Base-by-base conservation (phyloP, 2,113 vertebrate species). In the Brachirus orientalis region DNA sequence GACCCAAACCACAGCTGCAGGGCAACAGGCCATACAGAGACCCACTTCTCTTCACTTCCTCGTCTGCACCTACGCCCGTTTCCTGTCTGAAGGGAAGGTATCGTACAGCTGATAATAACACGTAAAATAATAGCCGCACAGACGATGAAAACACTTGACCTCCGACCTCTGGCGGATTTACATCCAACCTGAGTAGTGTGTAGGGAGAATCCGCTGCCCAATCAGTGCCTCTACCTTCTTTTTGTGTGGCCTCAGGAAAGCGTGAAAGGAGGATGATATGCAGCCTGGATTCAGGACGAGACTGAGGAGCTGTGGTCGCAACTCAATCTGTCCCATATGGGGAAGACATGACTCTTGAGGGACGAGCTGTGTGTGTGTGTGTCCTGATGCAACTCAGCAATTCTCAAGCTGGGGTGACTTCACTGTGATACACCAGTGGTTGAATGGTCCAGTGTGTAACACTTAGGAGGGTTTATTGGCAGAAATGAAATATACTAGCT, bases 301-400 rank as follows among this genome's bases (percentile, higher is more conserved):
- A 86, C 79, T 58, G 41, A 77, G 69, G 75, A 66, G 57, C 82
- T 91, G 90, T 78, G 86, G 85, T 86, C 90, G 76, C 63, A 54
- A 41, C 83, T 65, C 88, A 92, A 93, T 92, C 69, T 83, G 79
- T 90, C 87, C 92, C 86, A 77, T 69, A 88, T 93, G 93, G 86
- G 80, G 82, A 75, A 86, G 87, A 88, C 20, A 41, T 47, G 72
- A 85, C 87, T 60, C 59, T 85, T 28, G 44, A 66, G 76, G 72
- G 79, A 78, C 66, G 73, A 84, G 58, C 1, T 63, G 65, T 35
- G 62, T 51, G 53, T 20, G 51, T 10, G 33, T 16, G 51, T 53
- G 51, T 53, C 28, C 16, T 13, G 13, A 11, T n/a, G 50, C n/a
- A 3, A 8, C 10, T 43, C 40, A 43, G 10, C 12, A 2, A 13